Base-by-base conservation (phyloP, 2,797 vertebrate genomes). In the Spea hammondii region DNA sequence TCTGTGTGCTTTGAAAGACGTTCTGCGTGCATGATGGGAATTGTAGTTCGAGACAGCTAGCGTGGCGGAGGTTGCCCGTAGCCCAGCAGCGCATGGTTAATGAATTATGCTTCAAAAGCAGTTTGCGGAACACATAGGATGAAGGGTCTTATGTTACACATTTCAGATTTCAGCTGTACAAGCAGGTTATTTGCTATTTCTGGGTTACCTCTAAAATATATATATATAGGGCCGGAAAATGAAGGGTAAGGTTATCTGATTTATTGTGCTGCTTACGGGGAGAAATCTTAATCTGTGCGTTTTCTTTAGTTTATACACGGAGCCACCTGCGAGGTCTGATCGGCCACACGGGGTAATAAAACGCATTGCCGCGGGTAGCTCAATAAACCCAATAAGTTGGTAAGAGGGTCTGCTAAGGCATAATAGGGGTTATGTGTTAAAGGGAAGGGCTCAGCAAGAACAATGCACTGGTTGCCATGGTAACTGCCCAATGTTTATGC, bases 191-290 rank as follows among this genome's bases (percentile, higher is more conserved):
- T 4, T 55, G 54, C 74, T 80, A 80, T 80, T 78, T 76, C 73
- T 76, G 74, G 79, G 68, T 72, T 59, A 67, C 69, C 74, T 46
- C 74, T 68, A 71, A 64, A 72, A 72, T 50, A 72, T 32, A 32
- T 32, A 32, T 32, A 32, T 80, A 80, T 80, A 80, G 79, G 74
- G 53, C 76, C 68, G 53, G 53, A 68, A 67, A 62, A 67, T 72
- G 69, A 80, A 72, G 46, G 74, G 11, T 67, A 80, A 76, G 74
- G 79, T 80, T 76, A 80, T 71, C 74, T 60, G 79, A 80, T 80
- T 76, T 80, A 80, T 80, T 32, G 32, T 32, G 59, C 70, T 72
- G 62, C 74, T 72, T 60, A 50, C 68, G 12, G 4, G n/a, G 4
- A 66, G 68, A 60, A 45, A 60, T 72, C 72, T 80, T 74, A 70